These are phyloP conservation scores for Bactericera cockerelli DNA, from an alignment of 1,140 invertebrate genomes.

Conservation along the genomic window DNA sequence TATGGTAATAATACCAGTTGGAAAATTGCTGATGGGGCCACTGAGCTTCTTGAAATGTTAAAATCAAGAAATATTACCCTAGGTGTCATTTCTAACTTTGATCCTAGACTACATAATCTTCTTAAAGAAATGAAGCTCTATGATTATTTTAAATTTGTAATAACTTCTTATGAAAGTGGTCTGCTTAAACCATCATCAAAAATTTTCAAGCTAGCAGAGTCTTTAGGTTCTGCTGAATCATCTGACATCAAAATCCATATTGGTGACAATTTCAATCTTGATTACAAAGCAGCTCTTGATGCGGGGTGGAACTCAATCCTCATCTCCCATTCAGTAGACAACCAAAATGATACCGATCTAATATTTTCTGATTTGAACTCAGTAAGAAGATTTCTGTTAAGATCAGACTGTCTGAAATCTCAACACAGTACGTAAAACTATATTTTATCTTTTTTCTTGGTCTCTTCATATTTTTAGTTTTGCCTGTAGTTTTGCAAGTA, in stretches of 20 bases:
- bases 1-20: slow-evolving; percentile 54
- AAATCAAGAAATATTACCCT: slow-evolving; percentile 34
- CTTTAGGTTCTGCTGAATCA: slow-evolving; percentile 35
- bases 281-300: slow-evolving; percentile 57
- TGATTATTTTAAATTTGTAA: slow-evolving; percentile 59
- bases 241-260: slow-evolving; percentile 59
- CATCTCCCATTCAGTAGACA: not conserved
- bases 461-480: slow-evolving; percentile 5
- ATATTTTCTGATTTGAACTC: not conserved
- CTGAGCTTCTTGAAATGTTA: slow-evolving; percentile 43
- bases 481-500: too few relatives aligned
- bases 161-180: slow-evolving; percentile 57
- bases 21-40: slow-evolving; percentile 44
- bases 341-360: not conserved
- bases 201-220: slow-evolving; percentile 49
- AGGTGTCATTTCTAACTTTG: slow-evolving; percentile 79
- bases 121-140: slow-evolving; percentile 43
- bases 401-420: not conserved
- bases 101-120: slow-evolving; percentile 54
- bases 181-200: slow-evolving; percentile 52
- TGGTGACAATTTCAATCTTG: slow-evolving; percentile 55
- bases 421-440: slow-evolving; percentile 3
- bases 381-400: not conserved
- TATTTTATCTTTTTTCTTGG: not conserved
- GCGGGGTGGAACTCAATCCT: slow-evolving; percentile 42